Percentiles rank a stretch among this genome's conserved stretches.
phyloP scores from a whole-genome alignment of 2,797 vertebrate genomes.

The Sciurus vulgaris region DNA sequence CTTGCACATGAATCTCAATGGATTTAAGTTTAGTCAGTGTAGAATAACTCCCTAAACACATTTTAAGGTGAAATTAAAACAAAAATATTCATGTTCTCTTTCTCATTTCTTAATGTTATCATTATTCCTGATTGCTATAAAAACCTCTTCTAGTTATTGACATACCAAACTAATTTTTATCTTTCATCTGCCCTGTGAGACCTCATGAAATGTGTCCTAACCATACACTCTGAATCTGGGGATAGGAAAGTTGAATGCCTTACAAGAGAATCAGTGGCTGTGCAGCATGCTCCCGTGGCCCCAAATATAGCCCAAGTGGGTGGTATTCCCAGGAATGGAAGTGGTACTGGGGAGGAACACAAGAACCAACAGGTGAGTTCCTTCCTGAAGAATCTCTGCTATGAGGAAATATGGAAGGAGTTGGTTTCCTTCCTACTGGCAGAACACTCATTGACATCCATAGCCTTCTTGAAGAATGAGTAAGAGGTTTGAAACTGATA shows the following conservation, averaged over 20 bases:
- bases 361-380: conserved; percentile 75
- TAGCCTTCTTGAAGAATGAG: background rate
- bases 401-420: conserved; percentile 69
- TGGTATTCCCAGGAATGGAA: conserved; percentile 63
- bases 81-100: background rate
- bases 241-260: background rate
- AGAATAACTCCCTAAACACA: background rate
- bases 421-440: conserved; percentile 60
- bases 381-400: conserved; percentile 82
- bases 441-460: conserved; percentile 18
- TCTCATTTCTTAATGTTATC: background rate
- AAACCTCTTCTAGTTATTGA: background rate
- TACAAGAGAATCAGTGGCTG: background rate
- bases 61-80: conserved; percentile 18
- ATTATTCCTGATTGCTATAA: background rate
- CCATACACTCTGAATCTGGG: background rate
- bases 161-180: background rate
- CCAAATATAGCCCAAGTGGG: conserved; percentile 8
- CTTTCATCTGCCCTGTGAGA: background rate
- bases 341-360: background rate
- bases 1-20: background rate
- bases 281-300: background rate
- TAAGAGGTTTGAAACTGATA: conserved; percentile 13
- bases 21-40: background rate
- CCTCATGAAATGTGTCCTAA: background rate